Conservation (phyloP, 2,113 vertebrate genomes). For the Xyliphius kryptos region DNA sequence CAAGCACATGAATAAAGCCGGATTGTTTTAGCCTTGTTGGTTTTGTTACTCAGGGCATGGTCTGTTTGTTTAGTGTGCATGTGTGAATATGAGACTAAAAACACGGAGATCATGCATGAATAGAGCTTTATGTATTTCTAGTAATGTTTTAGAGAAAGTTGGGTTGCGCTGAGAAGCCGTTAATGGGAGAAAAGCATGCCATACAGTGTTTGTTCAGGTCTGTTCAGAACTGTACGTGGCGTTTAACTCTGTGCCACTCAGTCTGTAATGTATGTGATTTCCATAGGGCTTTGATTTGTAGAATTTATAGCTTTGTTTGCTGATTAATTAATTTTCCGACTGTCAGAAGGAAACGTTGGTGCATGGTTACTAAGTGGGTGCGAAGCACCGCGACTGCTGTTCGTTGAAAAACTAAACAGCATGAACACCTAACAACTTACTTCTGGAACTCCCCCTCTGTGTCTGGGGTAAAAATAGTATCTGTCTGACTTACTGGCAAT, state of each 20-base stretch:
- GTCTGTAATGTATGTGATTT: not conserved
- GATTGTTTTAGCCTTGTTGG: conserved; percentile 30
- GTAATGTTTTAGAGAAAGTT: conserved; percentile 1
- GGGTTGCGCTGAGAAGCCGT: not conserved
- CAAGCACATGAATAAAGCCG: conserved; percentile 6
- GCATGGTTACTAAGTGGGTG: not conserved
- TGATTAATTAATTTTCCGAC: not conserved
- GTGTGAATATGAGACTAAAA: conserved; percentile 12
- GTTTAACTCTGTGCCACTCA: not conserved
- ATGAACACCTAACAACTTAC: not conserved
- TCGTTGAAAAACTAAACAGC: not conserved
- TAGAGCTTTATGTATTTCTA: conserved; percentile 24
- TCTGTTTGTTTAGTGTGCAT: conserved; percentile 34
- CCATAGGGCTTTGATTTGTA: not conserved
- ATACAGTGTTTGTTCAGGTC: not conserved
- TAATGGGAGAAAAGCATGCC: not conserved
- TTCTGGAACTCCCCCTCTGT: not conserved
- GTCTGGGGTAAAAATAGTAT: conserved; percentile 23
- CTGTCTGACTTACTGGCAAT: not conserved
- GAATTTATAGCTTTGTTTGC: not conserved
- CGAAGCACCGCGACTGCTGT: too few relatives aligned
- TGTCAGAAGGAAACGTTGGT: not conserved
- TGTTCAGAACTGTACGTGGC: conserved; percentile 5
- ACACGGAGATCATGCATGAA: not conserved
- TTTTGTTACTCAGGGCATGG: conserved; percentile 32